Base-by-base conservation (phyloP, 2,888 invertebrate genomes). In the Drosophila neutralis region DNA sequence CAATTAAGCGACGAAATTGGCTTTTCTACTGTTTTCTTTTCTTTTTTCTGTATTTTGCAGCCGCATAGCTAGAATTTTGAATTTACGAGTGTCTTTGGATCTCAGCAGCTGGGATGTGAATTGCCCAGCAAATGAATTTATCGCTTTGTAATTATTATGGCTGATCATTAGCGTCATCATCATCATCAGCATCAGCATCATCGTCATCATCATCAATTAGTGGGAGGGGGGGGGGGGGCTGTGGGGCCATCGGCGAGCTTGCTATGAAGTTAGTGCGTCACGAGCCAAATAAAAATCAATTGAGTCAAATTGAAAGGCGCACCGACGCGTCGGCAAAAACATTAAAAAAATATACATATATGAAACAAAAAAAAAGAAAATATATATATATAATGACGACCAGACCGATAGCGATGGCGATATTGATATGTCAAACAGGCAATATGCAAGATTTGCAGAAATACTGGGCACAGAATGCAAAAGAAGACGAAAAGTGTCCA, bases 261-360 rank as follows among this genome's bases (percentile, higher is more conserved):
- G 58, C 24, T 61, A 40, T 45, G 27, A 48, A 58, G 58, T 62
- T 52, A 36, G 60, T 60, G 72, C 80, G 78, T 83, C 80, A 84
- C 78, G 75, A 83, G 78, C 65, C 72, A 73, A 85, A 83, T 83
- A 62, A 76, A 71, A 78, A 81, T 74, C 83, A 83, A 83, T 83
- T 83, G 76, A 81, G 69, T 74, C 76, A 79, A 83, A 85, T 83
- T 85, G 79, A 76, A 78, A 73, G 24, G 53, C 64, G 58, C 68
- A 65, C 31, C 57, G 42, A 57, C 21, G 42, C 40, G 38, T 38
- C 29, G 13, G 18, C 56, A 56, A 29, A 27, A 35, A 24, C 11
- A 36, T 15, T 27, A 40, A 68, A 49, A 29, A 18, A 38, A 27
- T 11, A 29, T 29, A 38, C 4, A n/a, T 31, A 57, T 10, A 31